Evolutionary conservation across 2,797 vertebrate species (phyloP).

Genomic region (Centropyge bicolor): DNA sequence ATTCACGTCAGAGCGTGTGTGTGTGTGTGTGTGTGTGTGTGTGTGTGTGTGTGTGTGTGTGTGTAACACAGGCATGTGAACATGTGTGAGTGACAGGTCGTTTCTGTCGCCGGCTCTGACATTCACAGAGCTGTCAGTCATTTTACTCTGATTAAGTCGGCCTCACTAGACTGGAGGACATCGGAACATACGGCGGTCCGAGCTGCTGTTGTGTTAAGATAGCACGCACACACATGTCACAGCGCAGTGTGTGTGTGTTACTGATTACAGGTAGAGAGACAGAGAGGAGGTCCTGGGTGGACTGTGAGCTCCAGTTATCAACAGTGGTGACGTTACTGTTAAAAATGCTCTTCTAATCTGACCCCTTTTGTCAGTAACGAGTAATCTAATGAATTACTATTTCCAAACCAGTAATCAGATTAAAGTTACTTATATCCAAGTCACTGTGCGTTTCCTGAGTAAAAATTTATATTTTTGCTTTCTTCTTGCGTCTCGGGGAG

Average conservation of each 20-base stretch:
- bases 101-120: constrained; percentile 47
- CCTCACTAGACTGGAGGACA: constrained; percentile 32
- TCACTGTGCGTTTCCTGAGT: no score
- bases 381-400: no score
- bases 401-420: no score
- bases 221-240: neutral
- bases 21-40: neutral
- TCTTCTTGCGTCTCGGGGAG: no score
- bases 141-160: constrained; percentile 51
- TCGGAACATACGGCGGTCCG: neutral
- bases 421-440: no score
- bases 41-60: neutral
- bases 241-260: constrained; percentile 6
- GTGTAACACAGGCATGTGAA: neutral
- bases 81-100: constrained; percentile 45
- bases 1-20: neutral
- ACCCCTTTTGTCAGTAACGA: no score
- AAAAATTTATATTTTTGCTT: no score
- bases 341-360: no score
- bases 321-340: no score
- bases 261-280: constrained; percentile 27
- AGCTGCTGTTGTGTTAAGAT: constrained; percentile 6
- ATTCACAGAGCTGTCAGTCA: constrained; percentile 65
- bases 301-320: neutral
- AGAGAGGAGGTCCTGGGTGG: constrained; percentile 3